Conservation (phyloP, 2,113 vertebrate genomes). For the Bagarius yarrelli region DNA sequence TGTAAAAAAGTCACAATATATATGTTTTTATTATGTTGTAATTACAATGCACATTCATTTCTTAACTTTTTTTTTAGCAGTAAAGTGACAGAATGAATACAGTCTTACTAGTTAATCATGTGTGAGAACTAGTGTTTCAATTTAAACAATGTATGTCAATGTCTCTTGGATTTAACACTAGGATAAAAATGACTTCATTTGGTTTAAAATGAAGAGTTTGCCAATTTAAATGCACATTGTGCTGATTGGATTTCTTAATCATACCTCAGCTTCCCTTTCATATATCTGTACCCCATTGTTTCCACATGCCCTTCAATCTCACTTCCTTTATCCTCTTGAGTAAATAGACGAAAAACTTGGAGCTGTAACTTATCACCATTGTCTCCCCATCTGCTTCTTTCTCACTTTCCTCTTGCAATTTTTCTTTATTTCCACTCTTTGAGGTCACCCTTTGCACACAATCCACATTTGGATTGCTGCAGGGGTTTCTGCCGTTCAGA, state of each 20-base stretch:
- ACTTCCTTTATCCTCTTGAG: conserved; percentile 70
- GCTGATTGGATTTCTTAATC: conserved; percentile 65
- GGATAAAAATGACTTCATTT: conserved; percentile 44
- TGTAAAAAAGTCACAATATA: conserved; percentile 40
- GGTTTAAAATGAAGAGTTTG: conserved; percentile 32
- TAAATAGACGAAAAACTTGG: conserved; percentile 62
- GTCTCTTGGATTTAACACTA: conserved; percentile 17
- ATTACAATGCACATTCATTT: conserved; percentile 39
- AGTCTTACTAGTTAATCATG: conserved; percentile 37
- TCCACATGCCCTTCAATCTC: conserved; percentile 52
- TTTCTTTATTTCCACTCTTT: conserved; percentile 35
- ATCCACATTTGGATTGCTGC: conserved; percentile 44
- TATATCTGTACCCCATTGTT: conserved; percentile 37
- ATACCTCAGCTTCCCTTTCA: conserved; percentile 59
- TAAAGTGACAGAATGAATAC: conserved; percentile 37
- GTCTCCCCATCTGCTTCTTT: conserved; percentile 41
- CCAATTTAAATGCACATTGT: conserved; percentile 42
- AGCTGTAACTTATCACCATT: conserved; percentile 60
- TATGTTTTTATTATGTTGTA: conserved; percentile 5
- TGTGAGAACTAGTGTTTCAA: conserved; percentile 36
- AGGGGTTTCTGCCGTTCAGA: conserved; percentile 44
- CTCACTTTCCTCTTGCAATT: conserved; percentile 55
- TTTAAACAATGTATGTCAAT: conserved; percentile 29
- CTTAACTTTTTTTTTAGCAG: conserved; percentile 13
- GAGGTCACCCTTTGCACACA: conserved; percentile 39